Conservation (phyloP, 1,140 invertebrate genomes). For the Nasonia vitripennis region DNA sequence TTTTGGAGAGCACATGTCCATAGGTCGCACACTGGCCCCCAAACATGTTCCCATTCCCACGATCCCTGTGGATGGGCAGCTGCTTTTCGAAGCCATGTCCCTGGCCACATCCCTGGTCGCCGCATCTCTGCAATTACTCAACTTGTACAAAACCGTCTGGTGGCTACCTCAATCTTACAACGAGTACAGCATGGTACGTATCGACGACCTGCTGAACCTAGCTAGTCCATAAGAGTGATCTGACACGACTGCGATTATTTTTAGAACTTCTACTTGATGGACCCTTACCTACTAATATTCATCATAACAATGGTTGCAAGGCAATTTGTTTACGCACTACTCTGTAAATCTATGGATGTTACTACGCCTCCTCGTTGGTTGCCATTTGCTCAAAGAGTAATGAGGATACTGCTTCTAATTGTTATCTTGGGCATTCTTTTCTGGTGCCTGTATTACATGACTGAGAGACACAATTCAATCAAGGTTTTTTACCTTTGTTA, state of each 20-base stretch:
- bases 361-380: conserved; percentile 64
- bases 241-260: conserved; percentile 50
- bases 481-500: conserved; percentile 90
- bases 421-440: conserved; percentile 74
- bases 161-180: conserved; percentile 96
- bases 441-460: conserved; percentile 85
- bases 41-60: conserved; percentile 91
- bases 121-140: conserved; percentile 90
- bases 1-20: conserved; percentile 57
- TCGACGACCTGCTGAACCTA: background rate
- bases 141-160: conserved; percentile 97
- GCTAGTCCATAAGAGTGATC: background rate
- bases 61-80: conserved; percentile 86
- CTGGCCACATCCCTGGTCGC: conserved; percentile 87
- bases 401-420: conserved; percentile 75
- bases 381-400: conserved; percentile 64
- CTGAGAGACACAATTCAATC: conserved; percentile 82
- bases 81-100: conserved; percentile 90
- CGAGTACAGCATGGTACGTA: conserved; percentile 87
- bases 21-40: conserved; percentile 72
- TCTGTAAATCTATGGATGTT: conserved; percentile 71
- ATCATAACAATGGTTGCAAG: conserved; percentile 87
- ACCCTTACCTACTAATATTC: conserved; percentile 89
- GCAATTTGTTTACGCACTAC: conserved; percentile 84
- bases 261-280: conserved; percentile 97